phyloP scores from a whole-genome alignment of 2,113 vertebrate species.

The Oxyruncus cristatus region DNA sequence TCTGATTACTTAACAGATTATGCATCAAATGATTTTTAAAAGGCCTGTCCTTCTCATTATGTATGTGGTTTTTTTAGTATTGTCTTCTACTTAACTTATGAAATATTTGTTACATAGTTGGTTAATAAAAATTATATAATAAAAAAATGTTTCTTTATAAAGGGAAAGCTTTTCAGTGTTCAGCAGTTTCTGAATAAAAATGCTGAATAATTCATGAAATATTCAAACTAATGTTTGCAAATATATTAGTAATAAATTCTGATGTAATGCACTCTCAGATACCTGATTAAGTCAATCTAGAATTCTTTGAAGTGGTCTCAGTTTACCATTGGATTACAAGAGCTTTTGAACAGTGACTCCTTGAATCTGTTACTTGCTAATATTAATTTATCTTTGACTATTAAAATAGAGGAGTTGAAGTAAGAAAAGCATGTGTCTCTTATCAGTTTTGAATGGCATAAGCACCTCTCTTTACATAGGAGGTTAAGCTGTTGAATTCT shows the following conservation, averaged over 20 bases:
- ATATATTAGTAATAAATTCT: background rate
- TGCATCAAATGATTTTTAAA: background rate
- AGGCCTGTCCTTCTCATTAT: background rate
- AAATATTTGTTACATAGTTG: background rate
- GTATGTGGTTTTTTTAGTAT: background rate
- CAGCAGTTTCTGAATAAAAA: constrained; percentile 9
- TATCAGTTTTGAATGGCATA: constrained; percentile 61
- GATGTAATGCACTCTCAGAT: background rate
- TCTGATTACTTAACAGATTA: background rate
- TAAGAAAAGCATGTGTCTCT: background rate
- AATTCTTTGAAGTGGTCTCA: constrained; percentile 1
- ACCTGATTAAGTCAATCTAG: background rate
- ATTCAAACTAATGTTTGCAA: constrained; percentile 26
- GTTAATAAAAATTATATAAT: background rate
- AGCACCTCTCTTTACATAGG: constrained; percentile 33
- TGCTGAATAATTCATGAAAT: background rate
- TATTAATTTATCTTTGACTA: constrained; percentile 20
- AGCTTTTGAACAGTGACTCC: constrained; percentile 13
- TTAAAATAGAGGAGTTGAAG: constrained; percentile 34
- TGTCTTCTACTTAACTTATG: background rate
- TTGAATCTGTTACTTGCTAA: constrained; percentile 2
- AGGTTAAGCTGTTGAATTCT: constrained; percentile 51
- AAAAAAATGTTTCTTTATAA: background rate
- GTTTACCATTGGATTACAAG: constrained; percentile 49
- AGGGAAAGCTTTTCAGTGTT: background rate